Conservation (phyloP, 1,140 invertebrate genomes). For the Coenobita brevimanus region DNA sequence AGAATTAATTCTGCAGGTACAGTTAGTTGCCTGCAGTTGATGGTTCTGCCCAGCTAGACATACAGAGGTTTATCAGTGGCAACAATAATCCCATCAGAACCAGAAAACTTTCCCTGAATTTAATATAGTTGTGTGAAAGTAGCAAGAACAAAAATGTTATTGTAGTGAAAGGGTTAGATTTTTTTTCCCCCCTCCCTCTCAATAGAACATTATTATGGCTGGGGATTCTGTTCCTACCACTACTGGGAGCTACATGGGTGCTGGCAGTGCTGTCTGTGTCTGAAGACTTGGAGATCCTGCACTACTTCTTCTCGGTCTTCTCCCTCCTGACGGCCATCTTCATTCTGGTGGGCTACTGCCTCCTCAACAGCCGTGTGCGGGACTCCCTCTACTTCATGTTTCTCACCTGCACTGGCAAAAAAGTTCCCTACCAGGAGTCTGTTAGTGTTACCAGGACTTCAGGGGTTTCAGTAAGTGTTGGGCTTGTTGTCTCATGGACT, state of each 20-base stretch:
- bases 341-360: conserved; percentile 87
- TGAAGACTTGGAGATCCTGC: conserved; percentile 82
- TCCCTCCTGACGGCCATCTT: conserved; percentile 84
- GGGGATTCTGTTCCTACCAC: conserved; percentile 84
- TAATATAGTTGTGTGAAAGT: too few relatives aligned
- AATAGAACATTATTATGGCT: conserved; percentile 88
- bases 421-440: conserved; percentile 80
- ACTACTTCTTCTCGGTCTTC: conserved; percentile 82
- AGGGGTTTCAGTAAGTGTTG: conserved; percentile 31
- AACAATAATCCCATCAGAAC: too few relatives aligned
- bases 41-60: too few relatives aligned
- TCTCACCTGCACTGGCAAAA: conserved; percentile 85
- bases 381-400: conserved; percentile 80
- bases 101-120: too few relatives aligned
- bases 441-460: conserved; percentile 73
- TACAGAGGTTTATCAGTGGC: too few relatives aligned
- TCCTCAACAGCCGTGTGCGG: conserved; percentile 85
- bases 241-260: conserved; percentile 87
- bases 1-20: too few relatives aligned
- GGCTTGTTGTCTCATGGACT: background rate
- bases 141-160: too few relatives aligned
- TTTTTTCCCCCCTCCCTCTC: too few relatives aligned
- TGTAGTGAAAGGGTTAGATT: too few relatives aligned
- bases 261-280: conserved; percentile 86
- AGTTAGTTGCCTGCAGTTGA: too few relatives aligned